A percentile compares a stretch with the other conserved stretches of the same genome.
Conservation (phyloP, 1,140 invertebrate genomes). For the Hesperophylax magnus region DNA sequence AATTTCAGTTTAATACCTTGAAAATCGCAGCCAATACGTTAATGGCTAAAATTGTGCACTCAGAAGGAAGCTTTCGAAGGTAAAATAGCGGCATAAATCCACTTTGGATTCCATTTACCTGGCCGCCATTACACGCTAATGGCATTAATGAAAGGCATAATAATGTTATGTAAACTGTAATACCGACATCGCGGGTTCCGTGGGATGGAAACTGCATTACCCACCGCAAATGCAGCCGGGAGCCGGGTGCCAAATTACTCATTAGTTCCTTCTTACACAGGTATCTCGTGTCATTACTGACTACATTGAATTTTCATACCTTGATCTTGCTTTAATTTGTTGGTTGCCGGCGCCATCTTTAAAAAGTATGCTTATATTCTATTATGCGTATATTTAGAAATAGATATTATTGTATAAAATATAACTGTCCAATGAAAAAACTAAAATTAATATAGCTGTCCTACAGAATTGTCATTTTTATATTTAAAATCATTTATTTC, state of each 20-base stretch:
- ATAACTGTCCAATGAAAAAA: no score
- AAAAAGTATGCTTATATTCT: no score
- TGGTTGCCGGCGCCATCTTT: no score
- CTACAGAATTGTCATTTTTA: no score
- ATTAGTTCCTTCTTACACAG: neutral
- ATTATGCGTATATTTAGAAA: no score
- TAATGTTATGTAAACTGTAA: conserved; percentile 28
- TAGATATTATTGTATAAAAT: no score
- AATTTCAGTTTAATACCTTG: conserved; percentile 9
- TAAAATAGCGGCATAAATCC: neutral
- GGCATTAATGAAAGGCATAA: conserved; percentile 38
- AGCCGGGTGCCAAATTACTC: neutral
- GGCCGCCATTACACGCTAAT: conserved; percentile 34
- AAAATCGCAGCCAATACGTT: conserved; percentile 9
- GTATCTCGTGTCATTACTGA: neutral
- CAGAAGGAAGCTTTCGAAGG: neutral
- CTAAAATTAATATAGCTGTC: no score
- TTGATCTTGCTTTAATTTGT: neutral
- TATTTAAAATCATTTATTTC: no score
- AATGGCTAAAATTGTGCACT: conserved; percentile 21
- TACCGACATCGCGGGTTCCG: neutral
- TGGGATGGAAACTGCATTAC: conserved; percentile 17
- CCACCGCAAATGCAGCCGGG: neutral
- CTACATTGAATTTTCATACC: neutral
- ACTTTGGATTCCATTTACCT: conserved; percentile 32